phyloP scores from a whole-genome alignment of 2,797 vertebrate genomes.

The Etheostoma nigrum region DNA sequence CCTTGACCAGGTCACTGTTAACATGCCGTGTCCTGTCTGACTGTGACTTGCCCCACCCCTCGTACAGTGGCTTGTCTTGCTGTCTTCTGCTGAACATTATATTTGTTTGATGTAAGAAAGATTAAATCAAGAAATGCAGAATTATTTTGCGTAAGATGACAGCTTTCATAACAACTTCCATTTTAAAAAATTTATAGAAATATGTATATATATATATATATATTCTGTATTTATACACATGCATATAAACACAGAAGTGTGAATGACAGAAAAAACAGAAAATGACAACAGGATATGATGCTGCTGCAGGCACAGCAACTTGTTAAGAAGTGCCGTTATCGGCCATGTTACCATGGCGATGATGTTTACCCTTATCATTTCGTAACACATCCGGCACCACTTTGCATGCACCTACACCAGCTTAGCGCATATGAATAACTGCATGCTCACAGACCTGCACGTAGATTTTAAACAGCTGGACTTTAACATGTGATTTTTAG shows the following conservation, averaged over 20 bases:
- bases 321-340: constrained; percentile 23
- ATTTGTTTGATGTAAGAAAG: constrained; percentile 30
- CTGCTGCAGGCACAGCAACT: constrained; percentile 43
- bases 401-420: constrained; percentile 58
- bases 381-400: constrained; percentile 28
- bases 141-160: background rate
- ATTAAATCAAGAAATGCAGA: background rate
- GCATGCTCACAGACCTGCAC: constrained; percentile 35
- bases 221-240: background rate
- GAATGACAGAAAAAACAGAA: background rate
- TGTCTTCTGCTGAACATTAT: constrained; percentile 49
- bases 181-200: background rate
- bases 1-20: constrained; percentile 46
- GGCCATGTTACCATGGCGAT: constrained; percentile 53
- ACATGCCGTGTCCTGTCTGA: constrained; percentile 69
- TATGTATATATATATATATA: background rate
- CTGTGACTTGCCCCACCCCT: constrained; percentile 54
- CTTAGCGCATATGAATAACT: background rate
- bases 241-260: background rate
- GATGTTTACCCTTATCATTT: constrained; percentile 22
- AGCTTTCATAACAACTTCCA: background rate
- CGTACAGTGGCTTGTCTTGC: constrained; percentile 65
- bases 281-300: constrained; percentile 75
- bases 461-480: constrained; percentile 28
- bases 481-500: constrained; percentile 53